Evolutionary conservation across 2,888 invertebrate genomes (phyloP).

Genomic region (Brenthis ino): DNA sequence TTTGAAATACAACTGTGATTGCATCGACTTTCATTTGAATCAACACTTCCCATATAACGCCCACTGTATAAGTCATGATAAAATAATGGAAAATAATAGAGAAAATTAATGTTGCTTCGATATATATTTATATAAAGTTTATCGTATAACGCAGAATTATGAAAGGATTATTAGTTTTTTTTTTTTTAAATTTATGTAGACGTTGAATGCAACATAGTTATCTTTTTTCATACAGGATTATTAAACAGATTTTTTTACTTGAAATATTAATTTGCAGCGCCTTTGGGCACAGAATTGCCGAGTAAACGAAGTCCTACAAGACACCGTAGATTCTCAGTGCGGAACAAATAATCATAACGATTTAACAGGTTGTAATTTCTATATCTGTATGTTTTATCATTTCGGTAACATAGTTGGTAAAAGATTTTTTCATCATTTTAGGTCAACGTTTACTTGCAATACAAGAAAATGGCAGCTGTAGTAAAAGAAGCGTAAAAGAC

Average conservation of each 20-base stretch:
- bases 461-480: conserved; percentile 64
- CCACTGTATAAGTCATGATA: too few relatives aligned
- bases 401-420: not conserved
- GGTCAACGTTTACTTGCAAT: conserved; percentile 29
- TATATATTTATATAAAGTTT: too few relatives aligned
- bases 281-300: conserved; percentile 76
- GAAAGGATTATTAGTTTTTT: too few relatives aligned
- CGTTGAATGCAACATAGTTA: not conserved
- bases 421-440: conserved; percentile 17
- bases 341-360: conserved; percentile 63
- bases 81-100: too few relatives aligned
- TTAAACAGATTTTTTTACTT: too few relatives aligned
- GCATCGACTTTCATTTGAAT: too few relatives aligned
- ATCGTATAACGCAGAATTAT: too few relatives aligned
- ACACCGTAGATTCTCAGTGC: conserved; percentile 62
- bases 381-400: not conserved
- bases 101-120: too few relatives aligned
- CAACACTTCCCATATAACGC: too few relatives aligned
- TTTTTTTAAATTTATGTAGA: not conserved
- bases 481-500: conserved; percentile 81
- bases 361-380: conserved; percentile 51
- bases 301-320: conserved; percentile 71
- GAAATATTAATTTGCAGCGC: conserved; percentile 58
- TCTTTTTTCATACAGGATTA: not conserved
- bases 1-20: too few relatives aligned